Conservation (phyloP, 1,140 invertebrate genomes). For the Apis dorsata region DNA sequence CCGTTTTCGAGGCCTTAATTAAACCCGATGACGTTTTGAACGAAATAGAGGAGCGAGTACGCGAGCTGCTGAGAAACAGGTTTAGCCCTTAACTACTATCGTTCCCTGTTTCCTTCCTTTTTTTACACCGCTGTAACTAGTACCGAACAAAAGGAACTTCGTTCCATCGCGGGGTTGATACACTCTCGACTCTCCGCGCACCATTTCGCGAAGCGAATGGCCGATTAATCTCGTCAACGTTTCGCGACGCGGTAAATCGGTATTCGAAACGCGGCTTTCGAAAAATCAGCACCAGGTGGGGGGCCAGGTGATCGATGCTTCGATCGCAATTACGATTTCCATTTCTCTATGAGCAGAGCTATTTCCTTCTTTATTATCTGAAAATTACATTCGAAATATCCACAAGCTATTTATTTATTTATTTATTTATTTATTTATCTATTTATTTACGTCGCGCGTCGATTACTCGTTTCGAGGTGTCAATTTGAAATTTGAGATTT, state of each 20-base stretch:
- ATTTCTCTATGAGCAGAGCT: too few species aligned
- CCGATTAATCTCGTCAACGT: slow-evolving; percentile 33
- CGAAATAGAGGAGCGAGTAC: slow-evolving; percentile 41
- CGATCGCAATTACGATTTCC: too few species aligned
- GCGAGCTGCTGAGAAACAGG: slow-evolving; percentile 37
- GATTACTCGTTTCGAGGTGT: too few species aligned
- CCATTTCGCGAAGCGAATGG: slow-evolving; percentile 36
- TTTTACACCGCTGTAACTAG: slow-evolving; percentile 26
- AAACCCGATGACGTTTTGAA: slow-evolving; percentile 44
- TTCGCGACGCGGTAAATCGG: slow-evolving; percentile 8
- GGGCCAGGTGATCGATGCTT: too few species aligned
- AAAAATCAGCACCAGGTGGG: too few species aligned
- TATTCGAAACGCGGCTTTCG: neutral
- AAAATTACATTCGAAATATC: too few species aligned
- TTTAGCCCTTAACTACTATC: slow-evolving; percentile 49
- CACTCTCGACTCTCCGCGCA: slow-evolving; percentile 33
- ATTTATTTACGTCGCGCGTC: too few species aligned
- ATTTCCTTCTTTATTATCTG: too few species aligned
- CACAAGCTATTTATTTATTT: too few species aligned
- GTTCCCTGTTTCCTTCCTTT: slow-evolving; percentile 20
- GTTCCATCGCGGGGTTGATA: slow-evolving; percentile 34
- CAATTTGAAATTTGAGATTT: too few species aligned
- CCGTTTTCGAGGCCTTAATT: slow-evolving; percentile 45
- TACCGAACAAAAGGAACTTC: slow-evolving; percentile 38
- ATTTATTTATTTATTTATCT: too few species aligned